Conservation (phyloP, 1,140 invertebrate genomes). For the Andricus grossulariae region DNA sequence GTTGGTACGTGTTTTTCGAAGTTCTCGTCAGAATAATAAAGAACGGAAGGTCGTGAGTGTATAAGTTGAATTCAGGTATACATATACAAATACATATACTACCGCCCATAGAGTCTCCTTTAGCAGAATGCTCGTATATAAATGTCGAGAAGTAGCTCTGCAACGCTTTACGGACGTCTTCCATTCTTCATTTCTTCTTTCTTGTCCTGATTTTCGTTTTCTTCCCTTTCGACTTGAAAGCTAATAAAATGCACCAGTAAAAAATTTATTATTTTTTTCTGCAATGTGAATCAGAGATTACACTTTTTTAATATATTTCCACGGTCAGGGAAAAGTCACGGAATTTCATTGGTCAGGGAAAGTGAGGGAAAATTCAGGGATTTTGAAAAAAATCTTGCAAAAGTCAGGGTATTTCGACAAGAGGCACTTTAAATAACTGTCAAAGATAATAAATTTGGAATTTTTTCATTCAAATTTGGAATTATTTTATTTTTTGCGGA, state of each 20-base stretch:
- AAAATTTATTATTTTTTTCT: neutral
- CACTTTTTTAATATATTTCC: too few species aligned
- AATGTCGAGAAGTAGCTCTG: slow-evolving; percentile 19
- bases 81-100: neutral
- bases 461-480: too few species aligned
- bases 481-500: too few species aligned
- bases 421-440: too few species aligned
- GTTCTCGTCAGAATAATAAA: slow-evolving; percentile 30
- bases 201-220: slow-evolving; percentile 11
- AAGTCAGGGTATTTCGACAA: too few species aligned
- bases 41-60: slow-evolving; percentile 14
- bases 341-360: too few species aligned
- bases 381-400: too few species aligned
- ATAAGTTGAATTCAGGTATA: slow-evolving; percentile 4
- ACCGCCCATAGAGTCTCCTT: neutral
- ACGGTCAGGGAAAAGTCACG: too few species aligned
- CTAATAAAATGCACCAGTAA: neutral
- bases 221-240: slow-evolving; percentile 3
- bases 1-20: slow-evolving; percentile 20
- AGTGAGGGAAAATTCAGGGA: too few species aligned
- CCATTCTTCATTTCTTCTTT: slow-evolving; percentile 25
- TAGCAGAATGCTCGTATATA: slow-evolving; percentile 13
- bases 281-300: neutral
- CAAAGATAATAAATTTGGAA: too few species aligned
- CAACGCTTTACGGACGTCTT: slow-evolving; percentile 9